phyloP scores from a whole-genome alignment of 2,113 vertebrate genomes.

The Circaetus gallicus region DNA sequence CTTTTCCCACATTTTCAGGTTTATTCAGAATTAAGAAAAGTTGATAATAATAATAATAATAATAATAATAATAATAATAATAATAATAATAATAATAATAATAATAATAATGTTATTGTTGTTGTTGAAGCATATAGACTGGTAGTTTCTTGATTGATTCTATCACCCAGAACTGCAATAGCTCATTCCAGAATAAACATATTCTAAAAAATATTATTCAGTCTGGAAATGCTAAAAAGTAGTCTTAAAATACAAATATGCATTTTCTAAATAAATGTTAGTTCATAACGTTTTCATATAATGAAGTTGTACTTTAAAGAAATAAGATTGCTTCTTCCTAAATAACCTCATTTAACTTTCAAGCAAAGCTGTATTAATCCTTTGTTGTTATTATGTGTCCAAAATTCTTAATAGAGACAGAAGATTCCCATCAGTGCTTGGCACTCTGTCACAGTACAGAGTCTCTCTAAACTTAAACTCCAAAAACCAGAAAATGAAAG shows the following conservation, averaged over 20 bases:
- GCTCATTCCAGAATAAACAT: neutral
- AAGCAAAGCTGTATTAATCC: neutral
- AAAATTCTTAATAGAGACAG: neutral
- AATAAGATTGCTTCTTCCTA: neutral
- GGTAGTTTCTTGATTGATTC: neutral
- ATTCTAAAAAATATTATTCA: neutral
- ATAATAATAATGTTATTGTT: neutral
- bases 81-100: no score
- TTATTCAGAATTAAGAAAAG: neutral
- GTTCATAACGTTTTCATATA: neutral
- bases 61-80: no score
- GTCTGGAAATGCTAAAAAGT: neutral
- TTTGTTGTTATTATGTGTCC: neutral
- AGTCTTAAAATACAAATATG: neutral
- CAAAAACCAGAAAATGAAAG: neutral
- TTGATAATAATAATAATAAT: neutral
- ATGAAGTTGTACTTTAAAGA: neutral
- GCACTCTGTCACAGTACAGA: neutral
- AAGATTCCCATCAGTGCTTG: neutral
- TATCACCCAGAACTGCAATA: neutral
- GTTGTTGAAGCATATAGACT: neutral
- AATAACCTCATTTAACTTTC: slow-evolving; percentile 2
- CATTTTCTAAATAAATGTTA: neutral
- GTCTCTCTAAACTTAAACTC: neutral
- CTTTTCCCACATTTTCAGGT: neutral